Base-by-base conservation (phyloP, 2,888 invertebrate genomes). In the Entomobrya multifasciata region DNA sequence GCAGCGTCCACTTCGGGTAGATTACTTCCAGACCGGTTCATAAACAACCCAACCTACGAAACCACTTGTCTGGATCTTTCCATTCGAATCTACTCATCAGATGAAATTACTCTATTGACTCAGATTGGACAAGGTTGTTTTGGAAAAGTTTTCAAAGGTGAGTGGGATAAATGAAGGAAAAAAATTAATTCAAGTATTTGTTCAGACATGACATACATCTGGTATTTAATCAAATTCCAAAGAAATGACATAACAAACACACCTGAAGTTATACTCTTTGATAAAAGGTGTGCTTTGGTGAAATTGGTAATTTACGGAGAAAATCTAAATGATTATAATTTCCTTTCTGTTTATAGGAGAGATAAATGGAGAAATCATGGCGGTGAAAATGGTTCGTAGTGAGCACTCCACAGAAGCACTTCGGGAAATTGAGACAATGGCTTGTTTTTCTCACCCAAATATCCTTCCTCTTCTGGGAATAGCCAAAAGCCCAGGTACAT, bases 51-150 rank as follows among this genome's bases (percentile, higher is more conserved):
- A 11, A 89, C 89, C 0, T 91, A 91, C 47, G 90, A 90, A 74
- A 80, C 85, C 22, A 85, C 80, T 6, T 85, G 85, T 77, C n/a
- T 84, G 3, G 92, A 90, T 30, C 74, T 91, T 15, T 90, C 93
- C 78, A 95, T 96, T 15, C 95, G 95, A 15, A 93, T 95, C 65
- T 92, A 96, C 60, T 93, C 94, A 72, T 93, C 95, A 74, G 95
- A 95, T 87, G 94, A 95, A 1, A 93, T 97, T 27, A 94, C 94
- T 13, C 95, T 96, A 92, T 92, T 95, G 4, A 95, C 96, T 91
- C 96, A 96, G 92, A 95, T 97, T 77, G 97, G 97, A 1, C 96
- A 97, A 92, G 97, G 97, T 0, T 97, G 96, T 92, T 97, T 97
- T 91, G 97, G 97, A 41, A 96, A 96, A 93, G 97, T 97, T 62